Conservation (phyloP, 2,888 invertebrate species). For the Tromatobia lineatoria region DNA sequence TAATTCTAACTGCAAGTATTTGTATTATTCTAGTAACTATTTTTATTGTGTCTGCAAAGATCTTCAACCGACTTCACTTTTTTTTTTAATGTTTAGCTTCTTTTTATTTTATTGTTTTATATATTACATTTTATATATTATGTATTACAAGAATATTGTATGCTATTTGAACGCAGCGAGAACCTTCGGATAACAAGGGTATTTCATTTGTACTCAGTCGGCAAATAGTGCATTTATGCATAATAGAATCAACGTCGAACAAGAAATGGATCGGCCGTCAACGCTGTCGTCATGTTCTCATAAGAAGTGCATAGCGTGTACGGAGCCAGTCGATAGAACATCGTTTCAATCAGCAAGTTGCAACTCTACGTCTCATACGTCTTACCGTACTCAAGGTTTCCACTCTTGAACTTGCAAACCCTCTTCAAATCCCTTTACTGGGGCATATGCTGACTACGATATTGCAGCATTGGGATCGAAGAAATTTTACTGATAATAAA, state of each 20-base stretch:
- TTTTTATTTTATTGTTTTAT: too few species aligned
- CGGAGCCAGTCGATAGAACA: neutral
- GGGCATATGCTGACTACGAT: neutral
- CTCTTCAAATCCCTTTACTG: neutral
- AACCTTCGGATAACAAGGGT: slow-evolving; percentile 15
- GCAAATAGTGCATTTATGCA: neutral
- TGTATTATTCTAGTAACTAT: too few species aligned
- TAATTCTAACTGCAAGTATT: too few species aligned
- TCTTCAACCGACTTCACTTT: too few species aligned
- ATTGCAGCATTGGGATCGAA: neutral
- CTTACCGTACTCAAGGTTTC: neutral
- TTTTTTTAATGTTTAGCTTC: too few species aligned
- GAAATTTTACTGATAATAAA: neutral
- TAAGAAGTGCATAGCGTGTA: neutral
- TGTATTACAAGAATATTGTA: neutral
- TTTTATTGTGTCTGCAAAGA: too few species aligned
- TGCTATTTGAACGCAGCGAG: neutral
- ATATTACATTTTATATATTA: too few species aligned
- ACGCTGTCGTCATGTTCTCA: slow-evolving; percentile 14
- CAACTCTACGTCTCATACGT: neutral
- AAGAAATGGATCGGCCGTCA: slow-evolving; percentile 19
- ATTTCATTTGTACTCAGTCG: slow-evolving; percentile 35
- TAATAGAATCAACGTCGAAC: slow-evolving; percentile 12
- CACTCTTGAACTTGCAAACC: neutral
- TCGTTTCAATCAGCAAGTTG: slow-evolving; percentile 12